phyloP scores from a whole-genome alignment of 2,888 invertebrate genomes.

The Parnassius mnemosyne region DNA sequence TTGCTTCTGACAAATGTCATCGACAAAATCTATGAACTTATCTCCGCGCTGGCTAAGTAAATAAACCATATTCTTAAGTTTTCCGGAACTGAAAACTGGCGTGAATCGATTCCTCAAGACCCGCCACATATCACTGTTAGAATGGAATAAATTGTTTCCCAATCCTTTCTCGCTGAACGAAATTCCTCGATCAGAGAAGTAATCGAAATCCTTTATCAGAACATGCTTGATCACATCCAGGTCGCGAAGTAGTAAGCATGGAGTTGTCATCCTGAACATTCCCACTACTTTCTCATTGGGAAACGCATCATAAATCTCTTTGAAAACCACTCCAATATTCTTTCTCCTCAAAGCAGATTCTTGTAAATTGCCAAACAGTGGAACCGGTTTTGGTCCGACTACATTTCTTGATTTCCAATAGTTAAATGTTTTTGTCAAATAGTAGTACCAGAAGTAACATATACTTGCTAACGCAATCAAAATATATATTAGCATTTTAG shows the following conservation, averaged over 20 bases:
- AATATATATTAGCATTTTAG: no score
- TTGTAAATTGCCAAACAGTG: conserved; percentile 1
- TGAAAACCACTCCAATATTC: background rate
- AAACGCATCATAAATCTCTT: conserved; percentile 3
- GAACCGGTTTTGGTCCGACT: background rate
- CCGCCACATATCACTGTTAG: conserved; percentile 49
- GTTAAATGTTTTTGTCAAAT: background rate
- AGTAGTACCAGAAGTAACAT: background rate
- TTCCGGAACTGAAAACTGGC: conserved; percentile 52
- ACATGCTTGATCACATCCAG: conserved; percentile 51
- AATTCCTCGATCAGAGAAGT: conserved; percentile 45
- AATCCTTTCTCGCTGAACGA: conserved; percentile 46
- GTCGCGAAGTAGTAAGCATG: conserved; percentile 46
- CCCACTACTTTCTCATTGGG: conserved; percentile 36
- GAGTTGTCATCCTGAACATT: conserved; percentile 45
- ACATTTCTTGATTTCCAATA: conserved; percentile 3
- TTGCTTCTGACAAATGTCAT: conserved; percentile 8
- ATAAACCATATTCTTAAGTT: conserved; percentile 53
- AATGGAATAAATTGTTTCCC: conserved; percentile 47
- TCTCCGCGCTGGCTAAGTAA: conserved; percentile 43
- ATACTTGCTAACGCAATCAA: no score
- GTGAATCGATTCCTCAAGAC: conserved; percentile 45
- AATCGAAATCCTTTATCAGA: conserved; percentile 45
- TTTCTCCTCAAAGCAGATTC: background rate
- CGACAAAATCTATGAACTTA: conserved; percentile 29